phyloP scores from a whole-genome alignment of 2,797 vertebrate genomes.

The Morelia viridis region DNA sequence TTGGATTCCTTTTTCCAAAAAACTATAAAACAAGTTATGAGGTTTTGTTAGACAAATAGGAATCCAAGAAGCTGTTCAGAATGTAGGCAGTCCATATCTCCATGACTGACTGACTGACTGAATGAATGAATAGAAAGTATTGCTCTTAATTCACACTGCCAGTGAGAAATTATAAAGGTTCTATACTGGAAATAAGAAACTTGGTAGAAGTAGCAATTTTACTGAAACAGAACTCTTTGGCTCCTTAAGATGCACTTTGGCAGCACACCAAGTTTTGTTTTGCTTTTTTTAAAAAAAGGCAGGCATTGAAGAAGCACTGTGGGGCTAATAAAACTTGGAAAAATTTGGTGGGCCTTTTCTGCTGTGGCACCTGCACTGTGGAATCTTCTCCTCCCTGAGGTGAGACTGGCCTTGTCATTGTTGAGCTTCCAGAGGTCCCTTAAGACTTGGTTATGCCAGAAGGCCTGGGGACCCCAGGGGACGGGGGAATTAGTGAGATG shows the following conservation, averaged over 20 bases:
- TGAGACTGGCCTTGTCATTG: no score
- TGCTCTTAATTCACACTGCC: not conserved
- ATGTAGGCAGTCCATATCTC: no score
- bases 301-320: not conserved
- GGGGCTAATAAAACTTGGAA: not conserved
- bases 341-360: not conserved
- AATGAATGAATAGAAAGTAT: not conserved
- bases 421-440: no score
- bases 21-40: conserved; percentile 64
- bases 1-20: conserved; percentile 62
- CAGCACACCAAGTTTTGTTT: not conserved
- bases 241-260: not conserved
- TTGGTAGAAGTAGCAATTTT: not conserved
- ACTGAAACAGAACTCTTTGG: not conserved
- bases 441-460: no score
- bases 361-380: no score
- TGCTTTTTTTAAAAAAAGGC: not conserved
- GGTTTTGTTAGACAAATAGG: conserved; percentile 60
- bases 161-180: not conserved
- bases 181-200: not conserved
- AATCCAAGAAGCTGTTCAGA: conserved; percentile 60
- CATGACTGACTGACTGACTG: no score
- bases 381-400: no score
- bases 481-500: no score
- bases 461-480: no score